Percentiles rank a stretch among this genome's conserved stretches.
phyloP scores from a whole-genome alignment of 2,113 vertebrate genomes.

The Tautogolabrus adspersus region DNA sequence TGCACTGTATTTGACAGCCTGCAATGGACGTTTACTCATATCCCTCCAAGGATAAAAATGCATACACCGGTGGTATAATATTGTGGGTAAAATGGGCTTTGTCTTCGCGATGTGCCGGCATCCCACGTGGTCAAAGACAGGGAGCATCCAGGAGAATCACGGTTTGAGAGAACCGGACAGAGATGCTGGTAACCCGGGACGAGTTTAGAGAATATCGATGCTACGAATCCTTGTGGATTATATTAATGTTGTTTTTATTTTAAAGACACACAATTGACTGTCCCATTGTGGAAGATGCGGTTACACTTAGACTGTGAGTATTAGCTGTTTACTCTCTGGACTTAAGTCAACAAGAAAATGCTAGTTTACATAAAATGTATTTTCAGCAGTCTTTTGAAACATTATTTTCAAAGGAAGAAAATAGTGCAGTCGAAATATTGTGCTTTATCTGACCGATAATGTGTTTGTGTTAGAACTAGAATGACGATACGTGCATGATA shows the following conservation, averaged over 20 bases:
- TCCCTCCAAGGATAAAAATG: slow-evolving; percentile 19
- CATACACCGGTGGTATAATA: neutral
- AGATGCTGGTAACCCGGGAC: slow-evolving; percentile 7
- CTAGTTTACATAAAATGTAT: neutral
- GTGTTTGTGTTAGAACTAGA: neutral
- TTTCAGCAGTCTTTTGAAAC: neutral
- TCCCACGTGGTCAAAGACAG: slow-evolving; percentile 30
- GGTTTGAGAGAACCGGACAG: slow-evolving; percentile 8
- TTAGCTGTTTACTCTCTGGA: slow-evolving; percentile 6
- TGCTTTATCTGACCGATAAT: neutral
- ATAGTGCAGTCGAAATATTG: neutral
- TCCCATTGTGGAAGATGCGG: neutral
- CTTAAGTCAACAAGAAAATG: neutral
- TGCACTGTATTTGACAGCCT: slow-evolving; percentile 30
- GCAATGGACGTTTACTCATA: slow-evolving; percentile 30
- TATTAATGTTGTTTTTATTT: neutral
- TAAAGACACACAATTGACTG: neutral
- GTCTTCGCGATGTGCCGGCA: slow-evolving; percentile 42
- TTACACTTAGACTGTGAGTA: slow-evolving; percentile 32
- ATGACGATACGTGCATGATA: too few species aligned
- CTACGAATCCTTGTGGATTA: slow-evolving; percentile 5
- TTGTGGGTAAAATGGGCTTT: slow-evolving; percentile 36
- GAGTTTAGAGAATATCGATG: neutral
- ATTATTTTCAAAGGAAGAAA: neutral
- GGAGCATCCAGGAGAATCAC: neutral